Conservation (phyloP, 1,140 invertebrate species). For the Leucophenga varia region DNA sequence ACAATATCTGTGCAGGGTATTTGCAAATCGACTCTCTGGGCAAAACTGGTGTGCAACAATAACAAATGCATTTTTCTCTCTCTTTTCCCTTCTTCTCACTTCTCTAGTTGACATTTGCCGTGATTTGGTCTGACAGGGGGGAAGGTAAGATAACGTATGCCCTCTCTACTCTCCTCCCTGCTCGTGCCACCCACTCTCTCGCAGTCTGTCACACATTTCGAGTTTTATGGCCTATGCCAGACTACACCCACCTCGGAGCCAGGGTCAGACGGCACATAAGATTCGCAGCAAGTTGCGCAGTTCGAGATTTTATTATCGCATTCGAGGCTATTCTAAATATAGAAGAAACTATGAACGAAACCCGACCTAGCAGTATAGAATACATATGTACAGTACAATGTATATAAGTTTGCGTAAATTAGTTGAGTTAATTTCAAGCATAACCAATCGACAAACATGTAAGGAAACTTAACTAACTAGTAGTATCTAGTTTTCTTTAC, state of each 20-base stretch:
- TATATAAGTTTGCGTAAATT: too few species aligned
- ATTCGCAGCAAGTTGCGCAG: conserved; percentile 14
- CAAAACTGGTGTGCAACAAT: conserved; percentile 23
- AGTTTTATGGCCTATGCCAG: conserved; percentile 17
- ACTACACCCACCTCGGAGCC: conserved; percentile 7
- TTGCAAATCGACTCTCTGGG: too few species aligned
- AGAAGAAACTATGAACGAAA: background rate
- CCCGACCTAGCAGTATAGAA: too few species aligned
- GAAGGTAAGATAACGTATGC: conserved; percentile 18
- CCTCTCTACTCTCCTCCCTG: too few species aligned
- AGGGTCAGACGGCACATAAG: conserved; percentile 17
- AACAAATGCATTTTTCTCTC: background rate
- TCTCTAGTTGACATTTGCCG: conserved; percentile 35
- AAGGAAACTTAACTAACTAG: too few species aligned
- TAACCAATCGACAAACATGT: too few species aligned
- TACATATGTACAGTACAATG: too few species aligned
- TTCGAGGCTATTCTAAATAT: conserved; percentile 11
- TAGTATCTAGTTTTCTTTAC: too few species aligned
- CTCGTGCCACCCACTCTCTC: too few species aligned
- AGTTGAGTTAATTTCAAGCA: too few species aligned
- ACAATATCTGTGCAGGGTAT: too few species aligned
- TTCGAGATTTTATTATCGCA: conserved; percentile 11
- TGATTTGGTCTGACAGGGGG: conserved; percentile 22
- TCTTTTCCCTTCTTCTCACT: background rate
- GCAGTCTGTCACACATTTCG: conserved; percentile 4